Evolutionary conservation across 1,140 invertebrate genomes (phyloP).

Genomic region (Leptonema lineaticorne): DNA sequence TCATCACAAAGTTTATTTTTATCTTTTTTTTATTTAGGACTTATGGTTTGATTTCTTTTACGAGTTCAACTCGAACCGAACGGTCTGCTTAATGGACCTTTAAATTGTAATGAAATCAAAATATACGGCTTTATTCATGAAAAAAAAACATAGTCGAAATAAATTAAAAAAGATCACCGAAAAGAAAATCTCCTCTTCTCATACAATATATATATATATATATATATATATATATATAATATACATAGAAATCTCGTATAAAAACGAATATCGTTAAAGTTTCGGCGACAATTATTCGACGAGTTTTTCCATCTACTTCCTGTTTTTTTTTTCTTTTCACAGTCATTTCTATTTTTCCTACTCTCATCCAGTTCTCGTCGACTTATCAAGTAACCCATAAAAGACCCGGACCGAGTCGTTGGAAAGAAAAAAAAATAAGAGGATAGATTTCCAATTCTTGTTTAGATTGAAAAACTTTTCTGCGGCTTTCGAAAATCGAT

Average conservation of each 20-base stretch:
- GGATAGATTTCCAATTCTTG: conserved; percentile 28
- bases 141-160: no score
- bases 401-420: conserved; percentile 4
- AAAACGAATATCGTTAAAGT: neutral
- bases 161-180: neutral
- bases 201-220: no score
- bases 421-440: no score
- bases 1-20: conserved; percentile 9
- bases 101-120: neutral
- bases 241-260: neutral
- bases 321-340: neutral
- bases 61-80: neutral
- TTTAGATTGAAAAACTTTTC: conserved; percentile 28
- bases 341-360: neutral
- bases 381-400: conserved; percentile 14
- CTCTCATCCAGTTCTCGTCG: no score
- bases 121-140: neutral
- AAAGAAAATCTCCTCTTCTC: no score
- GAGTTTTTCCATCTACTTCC: neutral
- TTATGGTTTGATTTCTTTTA: neutral
- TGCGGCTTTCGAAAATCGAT: conserved; percentile 16
- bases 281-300: neutral
- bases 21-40: no score
- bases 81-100: neutral
- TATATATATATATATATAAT: neutral